These are phyloP conservation scores for Homalodisca vitripennis DNA, from an alignment of 1,140 invertebrate species.

Conservation along the genomic window DNA sequence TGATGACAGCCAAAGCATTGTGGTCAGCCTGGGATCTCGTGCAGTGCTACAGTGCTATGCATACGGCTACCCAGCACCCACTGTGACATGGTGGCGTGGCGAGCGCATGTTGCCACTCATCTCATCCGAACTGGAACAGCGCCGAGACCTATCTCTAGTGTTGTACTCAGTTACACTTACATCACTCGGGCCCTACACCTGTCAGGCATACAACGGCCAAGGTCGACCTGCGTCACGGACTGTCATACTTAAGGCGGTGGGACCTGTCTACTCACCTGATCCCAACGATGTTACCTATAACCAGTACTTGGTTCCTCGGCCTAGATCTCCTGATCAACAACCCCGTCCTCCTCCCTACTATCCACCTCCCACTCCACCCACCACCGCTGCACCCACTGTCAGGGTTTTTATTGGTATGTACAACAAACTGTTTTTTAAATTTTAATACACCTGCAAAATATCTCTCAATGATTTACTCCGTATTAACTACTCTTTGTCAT, in stretches of 20 bases:
- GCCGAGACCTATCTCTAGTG: slow-evolving; percentile 68
- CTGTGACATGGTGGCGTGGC: slow-evolving; percentile 86
- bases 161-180: slow-evolving; percentile 68
- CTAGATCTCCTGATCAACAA: slow-evolving; percentile 40
- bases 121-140: slow-evolving; percentile 69
- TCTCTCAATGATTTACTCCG: no score
- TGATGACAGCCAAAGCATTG: slow-evolving; percentile 58
- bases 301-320: slow-evolving; percentile 46
- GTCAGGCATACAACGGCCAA: slow-evolving; percentile 81
- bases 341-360: slow-evolving; percentile 35
- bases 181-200: slow-evolving; percentile 79
- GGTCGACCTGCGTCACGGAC: slow-evolving; percentile 74
- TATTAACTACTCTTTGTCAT: no score
- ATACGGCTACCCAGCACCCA: slow-evolving; percentile 75
- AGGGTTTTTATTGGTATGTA: slow-evolving; percentile 41
- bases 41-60: slow-evolving; percentile 76
- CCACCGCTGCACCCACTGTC: slow-evolving; percentile 37
- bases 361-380: slow-evolving; percentile 42
- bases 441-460: no score
- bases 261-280: slow-evolving; percentile 55
- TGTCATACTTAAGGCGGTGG: slow-evolving; percentile 66
- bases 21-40: slow-evolving; percentile 68
- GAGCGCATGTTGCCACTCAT: slow-evolving; percentile 67
- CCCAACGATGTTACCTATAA: slow-evolving; percentile 45
- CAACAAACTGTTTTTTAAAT: no score